Conservation (phyloP, 2,888 invertebrate genomes). For the Caenorhabditis virilis region DNA sequence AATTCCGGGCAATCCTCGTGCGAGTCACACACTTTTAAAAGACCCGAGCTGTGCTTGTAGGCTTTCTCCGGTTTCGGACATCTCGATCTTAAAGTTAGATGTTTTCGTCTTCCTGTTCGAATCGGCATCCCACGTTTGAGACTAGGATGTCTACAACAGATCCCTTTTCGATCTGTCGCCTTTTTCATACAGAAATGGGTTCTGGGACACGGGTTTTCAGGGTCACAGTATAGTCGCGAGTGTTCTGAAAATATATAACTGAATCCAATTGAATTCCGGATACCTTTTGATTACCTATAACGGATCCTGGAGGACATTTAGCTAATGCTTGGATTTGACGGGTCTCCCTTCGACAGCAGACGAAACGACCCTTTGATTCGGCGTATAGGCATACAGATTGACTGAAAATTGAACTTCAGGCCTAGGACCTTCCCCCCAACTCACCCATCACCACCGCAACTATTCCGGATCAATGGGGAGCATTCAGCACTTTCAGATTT, state of each 20-base stretch:
- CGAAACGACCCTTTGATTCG: constrained; percentile 54
- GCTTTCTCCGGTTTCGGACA: constrained; percentile 24
- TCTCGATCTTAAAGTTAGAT: too few relatives aligned
- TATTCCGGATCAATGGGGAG: constrained; percentile 49
- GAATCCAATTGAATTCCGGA: too few relatives aligned
- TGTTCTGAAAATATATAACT: too few relatives aligned
- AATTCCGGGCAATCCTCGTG: constrained; percentile 29
- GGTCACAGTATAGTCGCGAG: constrained; percentile 32
- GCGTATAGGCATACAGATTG: constrained; percentile 52
- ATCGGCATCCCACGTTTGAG: constrained; percentile 19
- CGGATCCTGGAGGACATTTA: constrained; percentile 39
- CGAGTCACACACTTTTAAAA: constrained; percentile 5
- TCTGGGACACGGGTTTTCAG: constrained; percentile 36
- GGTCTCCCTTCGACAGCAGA: constrained; percentile 57
- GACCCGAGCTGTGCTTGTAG: constrained; percentile 8
- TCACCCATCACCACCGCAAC: constrained; percentile 36
- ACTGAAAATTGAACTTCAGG: constrained; percentile 10
- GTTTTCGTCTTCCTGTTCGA: too few relatives aligned
- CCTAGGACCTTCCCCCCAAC: neutral
- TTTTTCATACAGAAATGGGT: constrained; percentile 48
- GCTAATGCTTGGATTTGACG: constrained; percentile 33
- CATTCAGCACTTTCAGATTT: constrained; percentile 47
- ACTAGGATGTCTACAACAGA: constrained; percentile 48
- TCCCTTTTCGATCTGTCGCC: constrained; percentile 41
- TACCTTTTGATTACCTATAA: constrained; percentile 5